Evolutionary conservation across 2,797 vertebrate genomes (phyloP).

Genomic region (Taenioides sp.): DNA sequence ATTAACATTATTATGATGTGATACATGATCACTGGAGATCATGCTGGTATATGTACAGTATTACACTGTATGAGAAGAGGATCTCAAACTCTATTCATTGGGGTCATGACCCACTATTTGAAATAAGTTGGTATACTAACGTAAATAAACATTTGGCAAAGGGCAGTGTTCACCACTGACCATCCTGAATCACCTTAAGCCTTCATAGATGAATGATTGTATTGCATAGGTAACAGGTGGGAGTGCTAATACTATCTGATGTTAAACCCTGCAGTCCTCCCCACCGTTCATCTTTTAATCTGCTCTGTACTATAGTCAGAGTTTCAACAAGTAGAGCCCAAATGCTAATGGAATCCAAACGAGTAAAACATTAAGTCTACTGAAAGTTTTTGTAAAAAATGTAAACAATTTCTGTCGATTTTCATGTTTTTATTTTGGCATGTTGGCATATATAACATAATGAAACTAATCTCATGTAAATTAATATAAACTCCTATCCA

Average conservation of each 20-base stretch:
- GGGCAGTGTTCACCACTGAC: neutral
- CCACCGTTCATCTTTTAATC: slow-evolving; percentile 58
- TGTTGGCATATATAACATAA: slow-evolving; percentile 13
- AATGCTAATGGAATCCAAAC: slow-evolving; percentile 2
- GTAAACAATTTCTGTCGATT: neutral
- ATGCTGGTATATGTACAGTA: neutral
- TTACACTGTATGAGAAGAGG: neutral
- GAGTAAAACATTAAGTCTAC: neutral
- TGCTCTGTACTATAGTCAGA: slow-evolving; percentile 41
- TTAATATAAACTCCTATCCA: slow-evolving; percentile 9
- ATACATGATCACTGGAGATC: neutral
- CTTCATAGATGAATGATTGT: slow-evolving; percentile 13
- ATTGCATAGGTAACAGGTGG: slow-evolving; percentile 40
- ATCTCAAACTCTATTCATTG: neutral
- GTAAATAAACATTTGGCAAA: neutral
- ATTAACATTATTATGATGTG: slow-evolving; percentile 13
- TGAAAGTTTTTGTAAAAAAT: neutral
- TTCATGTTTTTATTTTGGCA: slow-evolving; percentile 4
- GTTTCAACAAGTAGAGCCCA: slow-evolving; percentile 25
- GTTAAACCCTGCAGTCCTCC: slow-evolving; percentile 19
- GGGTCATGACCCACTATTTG: neutral
- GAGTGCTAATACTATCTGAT: slow-evolving; percentile 43
- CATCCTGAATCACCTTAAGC: slow-evolving; percentile 17
- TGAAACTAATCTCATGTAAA: slow-evolving; percentile 11
- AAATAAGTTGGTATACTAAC: neutral